Conservation (phyloP, 2,888 invertebrate genomes). For the Alentia gelatinosa region DNA sequence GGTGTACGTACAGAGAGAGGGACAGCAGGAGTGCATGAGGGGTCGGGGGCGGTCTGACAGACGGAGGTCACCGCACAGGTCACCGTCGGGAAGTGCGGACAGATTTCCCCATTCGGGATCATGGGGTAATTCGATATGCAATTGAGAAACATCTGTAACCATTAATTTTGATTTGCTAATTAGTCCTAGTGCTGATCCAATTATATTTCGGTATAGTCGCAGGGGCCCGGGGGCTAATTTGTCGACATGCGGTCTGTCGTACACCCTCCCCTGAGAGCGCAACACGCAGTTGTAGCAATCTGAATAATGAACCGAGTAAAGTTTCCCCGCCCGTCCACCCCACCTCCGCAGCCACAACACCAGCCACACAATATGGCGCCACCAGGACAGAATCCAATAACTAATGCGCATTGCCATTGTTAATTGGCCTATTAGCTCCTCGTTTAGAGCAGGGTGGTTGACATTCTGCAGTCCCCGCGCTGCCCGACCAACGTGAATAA, state of each 20-base stretch:
- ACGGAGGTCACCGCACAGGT: background rate
- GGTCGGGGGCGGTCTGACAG: background rate
- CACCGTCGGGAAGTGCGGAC: background rate
- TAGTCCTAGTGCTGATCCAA: background rate
- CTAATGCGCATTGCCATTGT: background rate
- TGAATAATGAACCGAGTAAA: background rate
- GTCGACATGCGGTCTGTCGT: background rate
- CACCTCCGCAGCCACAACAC: background rate
- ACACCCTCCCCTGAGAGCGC: background rate
- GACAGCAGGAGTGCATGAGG: background rate
- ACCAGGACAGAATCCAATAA: background rate
- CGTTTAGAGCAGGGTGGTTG: background rate
- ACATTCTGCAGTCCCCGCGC: background rate
- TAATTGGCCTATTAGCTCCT: slow-evolving; percentile 14
- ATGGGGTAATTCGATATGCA: slow-evolving; percentile 4
- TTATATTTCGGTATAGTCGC: slow-evolving; percentile 18
- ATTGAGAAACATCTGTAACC: slow-evolving; percentile 26
- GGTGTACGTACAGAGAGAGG: too few species aligned
- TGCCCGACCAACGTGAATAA: background rate
- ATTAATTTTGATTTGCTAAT: slow-evolving; percentile 26
- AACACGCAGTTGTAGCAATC: background rate
- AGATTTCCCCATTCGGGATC: background rate
- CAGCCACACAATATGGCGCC: background rate
- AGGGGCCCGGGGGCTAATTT: background rate
- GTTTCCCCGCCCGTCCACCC: background rate